Evolutionary conservation across 64 coral and sea anemone genomes (phyloP), one percentile per base, ranked within the genome.

Genomic region (Actinia tenebrosa): DNA sequence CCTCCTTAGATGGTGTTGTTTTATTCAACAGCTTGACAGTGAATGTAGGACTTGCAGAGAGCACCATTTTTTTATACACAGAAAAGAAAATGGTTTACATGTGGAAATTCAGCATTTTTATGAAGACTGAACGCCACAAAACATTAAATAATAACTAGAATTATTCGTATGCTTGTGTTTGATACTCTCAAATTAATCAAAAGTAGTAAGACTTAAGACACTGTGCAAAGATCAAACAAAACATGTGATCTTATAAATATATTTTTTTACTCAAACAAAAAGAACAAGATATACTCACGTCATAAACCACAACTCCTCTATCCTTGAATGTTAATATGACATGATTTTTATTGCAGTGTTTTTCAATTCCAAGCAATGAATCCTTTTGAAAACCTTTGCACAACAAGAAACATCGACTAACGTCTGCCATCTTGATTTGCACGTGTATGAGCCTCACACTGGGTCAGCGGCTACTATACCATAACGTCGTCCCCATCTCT

Each of bases 231-330:
- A 37, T 37, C 30, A 37, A 37, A 37, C 30, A 37, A 37, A 37
- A 37, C 30, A 37, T 37, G 30, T 37, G 30, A 37, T 37, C 30
- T 37, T 37, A 37, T 37, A 37, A 37, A 37, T 37, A 37, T 37
- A 37, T 37, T 37, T 10, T 75, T 9, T 75, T 66, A 66, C n/a
- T 30, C 10, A 75, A 26, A 44, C 13, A 16, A 63, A 26, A 22
- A 17, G 30, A 6, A 15, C 0, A 53, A 45, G 30, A 19, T 50
- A 16, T 17, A 95, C 97, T 93, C 71, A 99, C 97, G 71, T 99
- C 95, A 78, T 93, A 99, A 85, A 95, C 93, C 82, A 95, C 83
- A 20, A 99, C 89, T 56, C 93, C 93, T 91, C 90, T 95, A 46
- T 95, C 91, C 26, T 87, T 95, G 56, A 95, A 95, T 23, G 97